A percentile compares a stretch with the other conserved stretches of the same genome.
Evolutionary conservation across 2,113 vertebrate species (phyloP).

Genomic region (Cochlearius cochlearius): DNA sequence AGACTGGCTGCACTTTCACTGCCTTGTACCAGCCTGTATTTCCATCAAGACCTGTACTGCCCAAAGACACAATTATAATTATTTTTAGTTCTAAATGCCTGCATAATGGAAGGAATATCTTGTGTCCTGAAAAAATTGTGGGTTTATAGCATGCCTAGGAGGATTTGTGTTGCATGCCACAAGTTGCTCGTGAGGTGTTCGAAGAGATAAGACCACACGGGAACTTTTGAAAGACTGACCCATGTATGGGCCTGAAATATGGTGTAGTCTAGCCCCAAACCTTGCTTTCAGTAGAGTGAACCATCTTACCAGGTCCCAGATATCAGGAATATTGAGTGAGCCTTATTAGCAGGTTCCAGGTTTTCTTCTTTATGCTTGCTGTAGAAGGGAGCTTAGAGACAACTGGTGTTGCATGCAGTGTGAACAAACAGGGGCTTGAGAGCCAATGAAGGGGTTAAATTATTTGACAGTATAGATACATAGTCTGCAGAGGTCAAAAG

Average conservation of each 20-base stretch:
- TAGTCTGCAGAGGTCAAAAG: neutral
- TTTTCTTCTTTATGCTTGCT: neutral
- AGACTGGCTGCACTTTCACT: neutral
- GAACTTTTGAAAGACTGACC: neutral
- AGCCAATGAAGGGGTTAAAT: neutral
- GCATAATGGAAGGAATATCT: neutral
- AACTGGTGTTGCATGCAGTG: neutral
- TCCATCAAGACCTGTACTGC: neutral
- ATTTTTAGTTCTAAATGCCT: neutral
- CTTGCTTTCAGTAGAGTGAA: neutral
- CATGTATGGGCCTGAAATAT: neutral
- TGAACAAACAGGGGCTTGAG: neutral
- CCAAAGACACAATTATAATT: neutral
- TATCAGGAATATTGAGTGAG: neutral
- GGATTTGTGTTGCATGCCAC: neutral
- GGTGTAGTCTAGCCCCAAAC: neutral
- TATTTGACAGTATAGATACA: neutral
- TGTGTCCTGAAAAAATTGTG: neutral
- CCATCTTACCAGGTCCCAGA: neutral
- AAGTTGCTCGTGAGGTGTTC: neutral
- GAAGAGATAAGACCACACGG: neutral
- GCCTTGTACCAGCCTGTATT: neutral
- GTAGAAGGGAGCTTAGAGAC: neutral
- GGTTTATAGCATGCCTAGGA: neutral
- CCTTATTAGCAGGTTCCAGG: neutral